phyloP scores from a whole-genome alignment of 2,888 invertebrate genomes.

The Orchesellides sinensis region DNA sequence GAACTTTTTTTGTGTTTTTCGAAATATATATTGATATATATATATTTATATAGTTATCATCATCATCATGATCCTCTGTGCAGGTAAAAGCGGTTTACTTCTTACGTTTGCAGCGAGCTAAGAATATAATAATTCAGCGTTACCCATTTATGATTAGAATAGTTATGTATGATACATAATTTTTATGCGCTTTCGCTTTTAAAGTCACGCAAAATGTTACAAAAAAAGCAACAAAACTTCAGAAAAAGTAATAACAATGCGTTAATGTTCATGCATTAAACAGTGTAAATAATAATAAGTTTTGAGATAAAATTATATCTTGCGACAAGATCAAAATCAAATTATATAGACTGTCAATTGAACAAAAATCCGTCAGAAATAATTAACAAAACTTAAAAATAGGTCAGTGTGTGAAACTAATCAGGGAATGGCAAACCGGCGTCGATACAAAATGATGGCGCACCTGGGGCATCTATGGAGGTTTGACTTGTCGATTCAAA shows the following conservation, averaged over 20 bases:
- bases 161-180: constrained; percentile 13
- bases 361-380: too few species aligned
- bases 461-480: constrained; percentile 70
- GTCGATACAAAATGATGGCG: constrained; percentile 72
- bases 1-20: constrained; percentile 53
- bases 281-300: not conserved
- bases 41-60: constrained; percentile 29
- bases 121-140: constrained; percentile 40
- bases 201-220: not conserved
- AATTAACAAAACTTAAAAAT: too few species aligned
- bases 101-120: constrained; percentile 63
- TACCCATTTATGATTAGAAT: constrained; percentile 11
- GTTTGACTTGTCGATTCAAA: constrained; percentile 79
- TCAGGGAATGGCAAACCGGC: constrained; percentile 71
- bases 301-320: constrained; percentile 6
- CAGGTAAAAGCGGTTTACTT: constrained; percentile 61
- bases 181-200: not conserved
- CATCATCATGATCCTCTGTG: constrained; percentile 47
- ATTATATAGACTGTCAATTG: too few species aligned
- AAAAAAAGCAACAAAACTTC: constrained; percentile 22
- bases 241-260: constrained; percentile 6
- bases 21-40: constrained; percentile 26
- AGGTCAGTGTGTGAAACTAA: constrained; percentile 53
- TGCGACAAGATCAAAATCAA: not conserved
- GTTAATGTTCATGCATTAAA: constrained; percentile 22